Evolutionary conservation across 1,140 invertebrate species (phyloP).

Genomic region (Anastrepha ludens): DNA sequence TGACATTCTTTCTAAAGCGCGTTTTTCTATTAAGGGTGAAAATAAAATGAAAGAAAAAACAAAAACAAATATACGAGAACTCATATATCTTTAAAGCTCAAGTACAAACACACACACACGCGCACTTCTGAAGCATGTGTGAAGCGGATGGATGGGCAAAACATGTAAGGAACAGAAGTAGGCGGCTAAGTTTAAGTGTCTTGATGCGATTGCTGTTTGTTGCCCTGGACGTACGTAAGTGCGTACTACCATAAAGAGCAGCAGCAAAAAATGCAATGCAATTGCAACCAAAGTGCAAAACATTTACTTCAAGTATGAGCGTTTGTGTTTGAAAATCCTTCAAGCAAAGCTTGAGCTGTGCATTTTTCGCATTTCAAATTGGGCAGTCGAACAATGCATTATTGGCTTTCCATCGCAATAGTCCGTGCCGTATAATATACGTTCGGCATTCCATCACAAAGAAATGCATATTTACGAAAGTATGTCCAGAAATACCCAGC

Average conservation of each 20-base stretch:
- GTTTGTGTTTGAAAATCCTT: slow-evolving; percentile 20
- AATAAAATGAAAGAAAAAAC: background rate
- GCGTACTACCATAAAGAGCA: background rate
- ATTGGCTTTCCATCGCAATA: background rate
- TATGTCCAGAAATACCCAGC: too few relatives aligned
- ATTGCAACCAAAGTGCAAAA: background rate
- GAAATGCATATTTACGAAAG: too few relatives aligned
- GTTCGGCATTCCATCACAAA: too few relatives aligned
- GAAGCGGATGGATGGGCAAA: background rate
- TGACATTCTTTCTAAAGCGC: slow-evolving; percentile 1
- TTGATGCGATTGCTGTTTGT: background rate
- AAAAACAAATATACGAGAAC: background rate
- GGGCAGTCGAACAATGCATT: slow-evolving; percentile 13
- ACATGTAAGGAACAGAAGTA: background rate
- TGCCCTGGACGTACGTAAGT: background rate
- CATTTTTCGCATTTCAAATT: slow-evolving; percentile 50
- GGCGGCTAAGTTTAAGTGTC: background rate
- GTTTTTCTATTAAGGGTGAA: background rate
- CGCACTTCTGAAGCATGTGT: background rate
- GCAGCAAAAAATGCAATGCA: background rate
- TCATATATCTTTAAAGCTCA: background rate
- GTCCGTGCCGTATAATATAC: background rate
- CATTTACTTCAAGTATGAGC: background rate
- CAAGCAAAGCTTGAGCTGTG: slow-evolving; percentile 13
- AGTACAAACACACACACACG: background rate